Evolutionary conservation across 1,140 invertebrate genomes (phyloP).

Genomic region (Drosophila setifemur): DNA sequence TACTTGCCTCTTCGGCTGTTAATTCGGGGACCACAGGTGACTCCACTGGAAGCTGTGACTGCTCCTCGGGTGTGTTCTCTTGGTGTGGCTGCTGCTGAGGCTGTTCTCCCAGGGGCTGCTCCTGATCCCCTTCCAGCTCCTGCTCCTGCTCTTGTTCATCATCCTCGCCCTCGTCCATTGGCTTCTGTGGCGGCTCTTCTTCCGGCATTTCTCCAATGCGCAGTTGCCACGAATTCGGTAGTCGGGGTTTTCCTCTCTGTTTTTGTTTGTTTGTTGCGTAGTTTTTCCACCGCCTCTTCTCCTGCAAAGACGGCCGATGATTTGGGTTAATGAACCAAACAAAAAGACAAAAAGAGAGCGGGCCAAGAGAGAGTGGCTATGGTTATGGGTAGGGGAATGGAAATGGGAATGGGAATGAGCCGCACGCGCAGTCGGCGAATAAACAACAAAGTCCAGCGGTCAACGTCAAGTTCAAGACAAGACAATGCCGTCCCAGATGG

Average conservation of each 20-base stretch:
- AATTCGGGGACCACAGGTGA: constrained; percentile 83
- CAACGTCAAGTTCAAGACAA: constrained; percentile 71
- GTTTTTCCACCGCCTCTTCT: constrained; percentile 37
- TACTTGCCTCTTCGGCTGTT: constrained; percentile 88
- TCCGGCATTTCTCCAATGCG: constrained; percentile 56
- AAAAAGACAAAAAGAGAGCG: constrained; percentile 24
- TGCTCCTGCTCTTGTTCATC: constrained; percentile 31
- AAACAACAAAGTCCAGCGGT: constrained; percentile 61
- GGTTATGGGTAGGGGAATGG: no score
- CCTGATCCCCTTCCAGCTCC: constrained; percentile 16
- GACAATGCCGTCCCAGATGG: constrained; percentile 40
- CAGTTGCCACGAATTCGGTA: constrained; percentile 12
- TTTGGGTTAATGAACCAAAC: constrained; percentile 74
- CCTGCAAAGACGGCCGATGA: constrained; percentile 15
- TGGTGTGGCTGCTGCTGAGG: constrained; percentile 4
- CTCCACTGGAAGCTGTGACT: constrained; percentile 3
- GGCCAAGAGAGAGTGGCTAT: constrained; percentile 4
- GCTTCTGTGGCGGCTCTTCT: constrained; percentile 64
- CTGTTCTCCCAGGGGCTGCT: constrained; percentile 1
- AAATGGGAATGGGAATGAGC: no score
- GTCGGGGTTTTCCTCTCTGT: constrained; percentile 17
- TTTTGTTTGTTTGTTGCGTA: constrained; percentile 64
- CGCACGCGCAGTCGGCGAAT: constrained; percentile 58
- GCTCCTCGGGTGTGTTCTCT: background rate
- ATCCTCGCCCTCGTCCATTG: constrained; percentile 63